Conservation (phyloP, 1,140 invertebrate species). For the Phymorhynchus buccinoides region DNA sequence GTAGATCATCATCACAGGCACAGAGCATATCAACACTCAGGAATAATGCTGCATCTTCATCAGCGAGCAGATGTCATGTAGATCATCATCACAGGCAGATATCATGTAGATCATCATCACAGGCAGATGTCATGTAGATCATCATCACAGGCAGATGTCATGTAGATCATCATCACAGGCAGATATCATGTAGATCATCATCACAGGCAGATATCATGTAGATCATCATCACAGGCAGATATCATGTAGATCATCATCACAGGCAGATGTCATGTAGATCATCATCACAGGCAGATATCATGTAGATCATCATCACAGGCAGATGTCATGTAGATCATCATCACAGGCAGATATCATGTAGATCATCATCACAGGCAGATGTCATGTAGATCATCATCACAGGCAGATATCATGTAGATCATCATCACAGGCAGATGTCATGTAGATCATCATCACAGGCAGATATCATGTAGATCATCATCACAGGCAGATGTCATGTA, state of each 20-base stretch:
- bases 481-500: background rate
- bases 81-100: background rate
- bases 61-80: too few relatives aligned
- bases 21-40: too few relatives aligned
- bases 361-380: background rate
- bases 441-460: slow-evolving; percentile 1
- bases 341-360: too few relatives aligned
- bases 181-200: too few relatives aligned
- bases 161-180: slow-evolving; percentile 1
- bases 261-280: background rate
- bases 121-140: too few relatives aligned
- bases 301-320: background rate
- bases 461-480: too few relatives aligned
- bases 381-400: slow-evolving; percentile 1
- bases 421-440: background rate
- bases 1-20: background rate
- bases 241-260: slow-evolving; percentile 3
- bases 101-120: slow-evolving; percentile 1
- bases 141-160: background rate
- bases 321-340: background rate
- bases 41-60: background rate
- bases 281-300: slow-evolving; percentile 5
- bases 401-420: too few relatives aligned
- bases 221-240: background rate
- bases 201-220: background rate